These are phyloP conservation scores for Pteromalus puparum DNA, from an alignment of 1,140 invertebrate genomes.

Conservation along the genomic window DNA sequence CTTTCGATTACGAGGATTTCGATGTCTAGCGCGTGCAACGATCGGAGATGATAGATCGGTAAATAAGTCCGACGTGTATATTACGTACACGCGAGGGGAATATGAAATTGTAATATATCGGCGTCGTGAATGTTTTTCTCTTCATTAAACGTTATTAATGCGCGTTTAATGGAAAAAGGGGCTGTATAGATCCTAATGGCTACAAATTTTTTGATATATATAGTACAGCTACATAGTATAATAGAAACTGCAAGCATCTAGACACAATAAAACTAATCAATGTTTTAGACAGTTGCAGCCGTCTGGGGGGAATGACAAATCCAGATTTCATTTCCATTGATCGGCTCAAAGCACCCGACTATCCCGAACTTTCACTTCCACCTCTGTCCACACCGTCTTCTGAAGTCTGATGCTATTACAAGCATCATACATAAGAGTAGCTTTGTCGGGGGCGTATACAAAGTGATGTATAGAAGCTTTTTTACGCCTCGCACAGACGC, in stretches of 20 bases:
- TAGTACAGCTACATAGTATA: background rate
- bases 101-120: background rate
- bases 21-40: background rate
- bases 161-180: background rate
- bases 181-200: background rate
- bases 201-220: background rate
- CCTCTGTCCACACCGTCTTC: background rate
- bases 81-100: background rate
- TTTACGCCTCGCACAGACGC: background rate
- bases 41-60: slow-evolving; percentile 26
- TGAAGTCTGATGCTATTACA: background rate
- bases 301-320: background rate
- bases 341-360: background rate
- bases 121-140: background rate
- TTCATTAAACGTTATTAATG: slow-evolving; percentile 15
- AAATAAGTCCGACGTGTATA: background rate
- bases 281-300: background rate
- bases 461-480: background rate
- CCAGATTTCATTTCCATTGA: slow-evolving; percentile 17
- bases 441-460: background rate
- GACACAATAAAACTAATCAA: slow-evolving; percentile 24
- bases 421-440: no score
- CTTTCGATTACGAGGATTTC: slow-evolving; percentile 19
- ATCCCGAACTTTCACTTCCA: background rate
- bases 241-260: background rate